Conservation (phyloP, 1,140 invertebrate species). For the Drosophila seguyi region DNA sequence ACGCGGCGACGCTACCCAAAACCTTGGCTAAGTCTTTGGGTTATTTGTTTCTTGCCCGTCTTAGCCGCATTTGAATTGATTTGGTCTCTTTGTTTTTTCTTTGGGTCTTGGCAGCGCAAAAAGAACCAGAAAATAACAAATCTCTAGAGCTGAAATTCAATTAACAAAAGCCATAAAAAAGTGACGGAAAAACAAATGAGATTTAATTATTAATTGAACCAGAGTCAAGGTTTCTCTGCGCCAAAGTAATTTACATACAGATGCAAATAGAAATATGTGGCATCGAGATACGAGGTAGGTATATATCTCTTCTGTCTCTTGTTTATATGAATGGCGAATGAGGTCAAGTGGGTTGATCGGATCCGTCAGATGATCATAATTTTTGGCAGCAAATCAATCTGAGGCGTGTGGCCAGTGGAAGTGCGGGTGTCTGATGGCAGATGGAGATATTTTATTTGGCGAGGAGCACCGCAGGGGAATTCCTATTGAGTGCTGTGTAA, state of each 20-base stretch:
- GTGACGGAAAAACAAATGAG: conserved; percentile 63
- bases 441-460: conserved; percentile 8
- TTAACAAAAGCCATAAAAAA: conserved; percentile 61
- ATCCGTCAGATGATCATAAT: conserved; percentile 31
- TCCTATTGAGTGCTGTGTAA: conserved; percentile 23
- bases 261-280: conserved; percentile 17
- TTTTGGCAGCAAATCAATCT: conserved; percentile 69
- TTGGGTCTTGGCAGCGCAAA: conserved; percentile 5
- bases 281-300: conserved; percentile 4
- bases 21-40: conserved; percentile 61
- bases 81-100: conserved; percentile 33
- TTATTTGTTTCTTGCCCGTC: conserved; percentile 39
- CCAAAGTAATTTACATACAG: conserved; percentile 49
- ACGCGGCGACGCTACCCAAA: conserved; percentile 6
- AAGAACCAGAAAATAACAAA: conserved; percentile 51
- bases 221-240: conserved; percentile 62
- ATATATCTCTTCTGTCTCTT: conserved; percentile 7
- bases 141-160: conserved; percentile 62
- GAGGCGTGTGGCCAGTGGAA: conserved; percentile 57
- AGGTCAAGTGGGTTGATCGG: conserved; percentile 63
- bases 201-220: conserved; percentile 80
- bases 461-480: conserved; percentile 21
- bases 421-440: conserved; percentile 42
- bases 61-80: conserved; percentile 53
- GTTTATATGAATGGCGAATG: conserved; percentile 35